Conservation (phyloP, 2,888 invertebrate genomes). For the Ennomos erosarius region DNA sequence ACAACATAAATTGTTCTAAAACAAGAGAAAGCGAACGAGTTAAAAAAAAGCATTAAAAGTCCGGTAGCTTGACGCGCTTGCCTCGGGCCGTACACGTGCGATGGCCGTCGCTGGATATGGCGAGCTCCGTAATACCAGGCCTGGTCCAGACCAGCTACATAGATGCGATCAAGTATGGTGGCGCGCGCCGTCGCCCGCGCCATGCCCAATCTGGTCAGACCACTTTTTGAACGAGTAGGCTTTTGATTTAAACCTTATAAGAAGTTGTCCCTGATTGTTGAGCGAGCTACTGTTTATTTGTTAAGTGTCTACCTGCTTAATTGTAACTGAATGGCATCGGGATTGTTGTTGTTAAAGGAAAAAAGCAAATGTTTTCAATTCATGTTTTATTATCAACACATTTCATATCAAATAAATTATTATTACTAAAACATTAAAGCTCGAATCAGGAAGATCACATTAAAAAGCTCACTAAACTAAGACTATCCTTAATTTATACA, state of each 20-base stretch:
- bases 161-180: slow-evolving; percentile 42
- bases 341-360: slow-evolving; percentile 48
- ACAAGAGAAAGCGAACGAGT: slow-evolving; percentile 55
- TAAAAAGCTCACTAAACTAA: slow-evolving; percentile 50
- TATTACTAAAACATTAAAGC: slow-evolving; percentile 79
- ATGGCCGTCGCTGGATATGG: slow-evolving; percentile 52
- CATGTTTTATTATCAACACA: slow-evolving; percentile 57
- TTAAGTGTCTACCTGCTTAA: slow-evolving; percentile 26
- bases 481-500: slow-evolving; percentile 70
- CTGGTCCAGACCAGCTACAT: slow-evolving; percentile 12
- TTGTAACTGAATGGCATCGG: slow-evolving; percentile 20
- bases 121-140: slow-evolving; percentile 26
- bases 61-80: slow-evolving; percentile 67
- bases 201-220: slow-evolving; percentile 64
- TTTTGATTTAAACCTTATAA: slow-evolving; percentile 46
- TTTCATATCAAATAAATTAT: slow-evolving; percentile 66
- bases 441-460: slow-evolving; percentile 73
- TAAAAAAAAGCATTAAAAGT: slow-evolving; percentile 72
- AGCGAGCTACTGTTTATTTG: slow-evolving; percentile 39
- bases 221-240: slow-evolving; percentile 62
- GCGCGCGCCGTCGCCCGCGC: slow-evolving; percentile 58
- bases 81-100: slow-evolving; percentile 63
- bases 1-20: slow-evolving; percentile 45
- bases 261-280: slow-evolving; percentile 36
- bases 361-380: slow-evolving; percentile 61